Evolutionary conservation across 2,113 vertebrate genomes (phyloP).

Genomic region (Ornithorhynchus anatinus): DNA sequence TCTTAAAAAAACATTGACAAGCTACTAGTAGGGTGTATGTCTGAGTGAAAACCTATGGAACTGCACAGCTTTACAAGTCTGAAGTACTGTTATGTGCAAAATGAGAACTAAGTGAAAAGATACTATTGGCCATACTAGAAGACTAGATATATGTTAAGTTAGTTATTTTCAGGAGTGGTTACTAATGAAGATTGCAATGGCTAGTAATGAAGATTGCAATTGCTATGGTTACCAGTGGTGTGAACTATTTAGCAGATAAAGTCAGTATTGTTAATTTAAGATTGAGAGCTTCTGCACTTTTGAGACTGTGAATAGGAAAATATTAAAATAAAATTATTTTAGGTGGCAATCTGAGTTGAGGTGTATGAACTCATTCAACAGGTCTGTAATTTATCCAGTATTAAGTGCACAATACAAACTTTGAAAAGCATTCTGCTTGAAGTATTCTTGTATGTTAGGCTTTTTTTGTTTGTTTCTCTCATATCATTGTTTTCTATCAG

Average conservation of each 20-base stretch:
- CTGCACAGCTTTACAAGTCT: not conserved
- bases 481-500: no score
- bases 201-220: not conserved
- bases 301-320: not conserved
- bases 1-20: not conserved
- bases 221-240: not conserved
- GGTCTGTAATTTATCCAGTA: not conserved
- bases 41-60: not conserved
- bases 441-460: no score
- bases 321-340: not conserved
- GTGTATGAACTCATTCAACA: not conserved
- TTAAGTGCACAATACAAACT: no score
- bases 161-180: constrained; percentile 2
- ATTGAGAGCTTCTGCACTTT: not conserved
- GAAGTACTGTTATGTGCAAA: not conserved
- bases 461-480: no score
- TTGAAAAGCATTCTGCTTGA: no score
- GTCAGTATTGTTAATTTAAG: not conserved
- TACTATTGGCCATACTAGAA: not conserved
- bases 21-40: not conserved
- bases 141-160: not conserved
- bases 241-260: constrained; percentile 19
- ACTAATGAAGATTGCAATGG: not conserved
- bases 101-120: not conserved
- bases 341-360: not conserved